Conservation (phyloP, 2,113 vertebrate species). For the Ploceus nigricollis region DNA sequence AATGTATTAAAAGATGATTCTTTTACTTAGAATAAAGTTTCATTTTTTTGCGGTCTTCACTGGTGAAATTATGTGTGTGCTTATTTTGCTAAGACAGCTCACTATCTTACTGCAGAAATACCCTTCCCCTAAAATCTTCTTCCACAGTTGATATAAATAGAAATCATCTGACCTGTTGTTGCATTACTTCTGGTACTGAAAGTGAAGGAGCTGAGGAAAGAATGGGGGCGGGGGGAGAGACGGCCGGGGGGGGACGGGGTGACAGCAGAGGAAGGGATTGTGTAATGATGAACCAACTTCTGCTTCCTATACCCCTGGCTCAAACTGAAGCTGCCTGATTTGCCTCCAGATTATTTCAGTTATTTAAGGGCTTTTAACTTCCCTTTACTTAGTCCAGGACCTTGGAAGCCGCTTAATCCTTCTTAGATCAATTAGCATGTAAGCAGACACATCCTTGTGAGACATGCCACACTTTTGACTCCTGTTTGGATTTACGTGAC, state of each 20-base stretch:
- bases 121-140: neutral
- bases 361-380: neutral
- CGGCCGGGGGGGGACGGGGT: no score
- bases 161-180: neutral
- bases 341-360: neutral
- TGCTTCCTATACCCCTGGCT: neutral
- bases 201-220: neutral
- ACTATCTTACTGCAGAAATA: neutral
- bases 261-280: neutral
- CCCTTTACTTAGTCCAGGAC: neutral
- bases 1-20: constrained; percentile 71
- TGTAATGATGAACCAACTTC: neutral
- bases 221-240: no score
- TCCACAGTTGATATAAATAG: neutral
- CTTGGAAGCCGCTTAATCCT: neutral
- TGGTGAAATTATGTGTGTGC: neutral
- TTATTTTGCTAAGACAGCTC: neutral
- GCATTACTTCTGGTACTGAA: neutral
- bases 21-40: constrained; percentile 50
- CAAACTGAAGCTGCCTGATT: neutral
- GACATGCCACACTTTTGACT: neutral
- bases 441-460: neutral
- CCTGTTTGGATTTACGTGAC: neutral
- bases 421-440: neutral
- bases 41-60: neutral